Percentiles rank a stretch among this genome's conserved stretches.
Conservation (phyloP, 2,888 invertebrate species). For the Scrobipalpa atriplicella region DNA sequence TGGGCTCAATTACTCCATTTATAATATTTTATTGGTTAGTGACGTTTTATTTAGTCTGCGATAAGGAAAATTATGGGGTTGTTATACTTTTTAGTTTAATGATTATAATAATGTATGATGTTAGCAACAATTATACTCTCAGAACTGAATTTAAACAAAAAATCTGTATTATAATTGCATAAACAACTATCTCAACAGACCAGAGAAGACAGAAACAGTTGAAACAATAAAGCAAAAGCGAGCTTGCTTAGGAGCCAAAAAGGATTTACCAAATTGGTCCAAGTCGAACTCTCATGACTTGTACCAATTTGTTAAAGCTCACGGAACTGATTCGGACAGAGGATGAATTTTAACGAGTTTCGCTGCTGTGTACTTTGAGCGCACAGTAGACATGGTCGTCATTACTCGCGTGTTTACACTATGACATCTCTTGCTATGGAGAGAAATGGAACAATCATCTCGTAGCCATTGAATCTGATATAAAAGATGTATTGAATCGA, state of each 20-base stretch:
- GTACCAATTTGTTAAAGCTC: conserved; percentile 34
- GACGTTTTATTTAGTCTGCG: conserved; percentile 30
- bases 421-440: not conserved
- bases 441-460: not conserved
- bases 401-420: conserved; percentile 2
- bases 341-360: conserved; percentile 47
- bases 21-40: conserved; percentile 33
- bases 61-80: conserved; percentile 18
- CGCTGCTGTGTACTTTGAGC: conserved; percentile 4
- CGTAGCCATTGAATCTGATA: too few relatives aligned
- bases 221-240: too few relatives aligned
- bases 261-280: too few relatives aligned
- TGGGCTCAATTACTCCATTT: conserved; percentile 24
- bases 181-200: too few relatives aligned
- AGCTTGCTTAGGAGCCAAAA: too few relatives aligned
- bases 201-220: too few relatives aligned
- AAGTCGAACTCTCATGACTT: conserved; percentile 20
- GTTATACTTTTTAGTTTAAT: too few relatives aligned
- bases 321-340: conserved; percentile 40
- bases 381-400: not conserved
- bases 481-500: too few relatives aligned
- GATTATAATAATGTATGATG: too few relatives aligned
- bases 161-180: too few relatives aligned
- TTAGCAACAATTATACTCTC: too few relatives aligned
- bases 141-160: not conserved